Conservation (phyloP, 2,113 vertebrate genomes). For the Todiramphus chloris region DNA sequence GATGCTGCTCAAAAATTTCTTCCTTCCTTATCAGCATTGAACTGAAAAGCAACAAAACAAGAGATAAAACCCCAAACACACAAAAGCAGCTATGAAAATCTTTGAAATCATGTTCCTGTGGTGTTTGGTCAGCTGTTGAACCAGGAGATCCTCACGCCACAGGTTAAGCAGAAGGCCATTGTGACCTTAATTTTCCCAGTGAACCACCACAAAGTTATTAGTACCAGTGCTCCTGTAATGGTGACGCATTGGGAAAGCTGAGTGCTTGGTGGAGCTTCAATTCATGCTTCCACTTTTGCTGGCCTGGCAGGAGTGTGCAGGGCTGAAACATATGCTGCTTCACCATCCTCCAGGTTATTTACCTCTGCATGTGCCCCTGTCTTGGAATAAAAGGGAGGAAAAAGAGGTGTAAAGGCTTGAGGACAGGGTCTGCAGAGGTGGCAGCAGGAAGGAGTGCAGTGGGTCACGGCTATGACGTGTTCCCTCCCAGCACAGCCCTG, state of each 20-base stretch:
- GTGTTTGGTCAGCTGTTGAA: not conserved
- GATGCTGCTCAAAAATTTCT: not conserved
- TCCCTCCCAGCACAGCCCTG: not conserved
- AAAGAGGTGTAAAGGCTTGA: not conserved
- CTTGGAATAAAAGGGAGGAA: not conserved
- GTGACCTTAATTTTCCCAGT: not conserved
- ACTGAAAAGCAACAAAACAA: not conserved
- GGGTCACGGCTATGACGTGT: accelerated
- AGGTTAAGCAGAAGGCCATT: not conserved
- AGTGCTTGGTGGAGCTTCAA: not conserved
- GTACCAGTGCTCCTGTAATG: not conserved
- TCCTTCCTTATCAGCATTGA: not conserved
- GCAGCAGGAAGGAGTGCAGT: not conserved
- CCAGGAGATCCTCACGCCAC: not conserved
- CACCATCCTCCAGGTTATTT: not conserved
- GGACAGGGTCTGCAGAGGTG: not conserved
- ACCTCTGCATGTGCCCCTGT: accelerated
- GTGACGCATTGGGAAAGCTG: not conserved
- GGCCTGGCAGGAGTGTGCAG: not conserved
- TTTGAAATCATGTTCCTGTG: not conserved
- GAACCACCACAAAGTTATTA: not conserved
- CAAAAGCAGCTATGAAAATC: not conserved
- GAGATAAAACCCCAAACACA: not conserved
- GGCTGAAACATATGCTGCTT: not conserved
- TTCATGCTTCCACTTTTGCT: not conserved